Evolutionary conservation across 2,797 vertebrate species (phyloP).

Genomic region (Ctenochaetus hawaiiensis): DNA sequence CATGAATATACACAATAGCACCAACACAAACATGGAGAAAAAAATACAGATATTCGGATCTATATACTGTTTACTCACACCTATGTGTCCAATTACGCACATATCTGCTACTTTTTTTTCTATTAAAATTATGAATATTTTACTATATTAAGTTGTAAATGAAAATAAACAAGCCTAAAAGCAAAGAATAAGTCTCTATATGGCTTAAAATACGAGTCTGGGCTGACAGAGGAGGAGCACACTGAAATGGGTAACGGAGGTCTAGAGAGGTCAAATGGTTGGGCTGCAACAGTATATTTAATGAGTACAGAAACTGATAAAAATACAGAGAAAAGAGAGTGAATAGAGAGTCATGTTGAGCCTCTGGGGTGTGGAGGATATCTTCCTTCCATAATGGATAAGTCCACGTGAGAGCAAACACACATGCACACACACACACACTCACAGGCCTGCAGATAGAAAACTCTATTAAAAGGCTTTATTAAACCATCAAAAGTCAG

Average conservation of each 20-base stretch:
- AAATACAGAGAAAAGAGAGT: conserved; percentile 16
- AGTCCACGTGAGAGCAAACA: conserved; percentile 37
- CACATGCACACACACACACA: conserved; percentile 28
- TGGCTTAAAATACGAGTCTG: not conserved
- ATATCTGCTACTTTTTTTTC: conserved; percentile 5
- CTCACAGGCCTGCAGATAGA: conserved; percentile 53
- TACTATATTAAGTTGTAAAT: conserved; percentile 4
- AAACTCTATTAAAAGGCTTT: conserved; percentile 75
- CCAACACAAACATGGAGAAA: not conserved
- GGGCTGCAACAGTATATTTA: conserved; percentile 20
- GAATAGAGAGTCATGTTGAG: conserved; percentile 44
- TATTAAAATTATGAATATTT: not conserved
- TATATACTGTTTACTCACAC: not conserved
- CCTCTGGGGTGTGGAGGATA: conserved; percentile 42
- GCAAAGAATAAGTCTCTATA: not conserved
- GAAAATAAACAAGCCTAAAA: conserved; percentile 16
- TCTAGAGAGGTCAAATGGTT: conserved; percentile 27
- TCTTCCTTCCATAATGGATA: conserved; percentile 57
- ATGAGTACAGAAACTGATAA: conserved; percentile 31
- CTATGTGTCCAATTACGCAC: not conserved
- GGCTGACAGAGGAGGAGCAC: not conserved
- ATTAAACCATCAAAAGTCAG: conserved; percentile 74
- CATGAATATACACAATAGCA: not conserved
- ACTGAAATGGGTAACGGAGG: not conserved
- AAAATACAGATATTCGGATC: too few species aligned